Conservation (phyloP, 2,888 invertebrate genomes). For the Podabrus alpinus region DNA sequence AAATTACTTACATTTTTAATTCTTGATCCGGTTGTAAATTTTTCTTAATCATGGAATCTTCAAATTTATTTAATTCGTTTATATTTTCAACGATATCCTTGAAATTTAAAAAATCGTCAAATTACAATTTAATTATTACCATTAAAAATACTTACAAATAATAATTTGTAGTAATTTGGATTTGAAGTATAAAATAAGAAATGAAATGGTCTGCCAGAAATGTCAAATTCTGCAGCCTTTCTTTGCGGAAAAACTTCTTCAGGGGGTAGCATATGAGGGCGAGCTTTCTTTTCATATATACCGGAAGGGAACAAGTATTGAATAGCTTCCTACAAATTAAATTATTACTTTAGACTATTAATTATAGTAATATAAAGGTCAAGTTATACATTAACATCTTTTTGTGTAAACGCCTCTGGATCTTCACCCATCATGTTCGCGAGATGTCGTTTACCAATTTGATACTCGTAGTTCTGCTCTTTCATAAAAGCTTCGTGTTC, state of each 20-base stretch:
- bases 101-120: constrained; percentile 34
- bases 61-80: constrained; percentile 67
- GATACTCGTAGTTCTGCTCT: constrained; percentile 76
- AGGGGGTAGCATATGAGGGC: constrained; percentile 90
- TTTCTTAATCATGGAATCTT: constrained; percentile 71
- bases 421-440: constrained; percentile 99
- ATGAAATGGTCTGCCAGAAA: constrained; percentile 88
- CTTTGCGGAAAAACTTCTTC: constrained; percentile 80
- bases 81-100: constrained; percentile 74
- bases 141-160: constrained; percentile 69
- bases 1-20: constrained; percentile 60
- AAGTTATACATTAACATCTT: constrained; percentile 81
- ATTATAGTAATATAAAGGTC: constrained; percentile 39
- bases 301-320: constrained; percentile 96
- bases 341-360: constrained; percentile 10
- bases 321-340: constrained; percentile 73
- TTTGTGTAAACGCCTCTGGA: constrained; percentile 84
- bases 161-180: constrained; percentile 80
- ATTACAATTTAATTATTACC: background rate
- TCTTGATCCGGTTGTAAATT: constrained; percentile 65
- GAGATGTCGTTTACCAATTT: constrained; percentile 91
- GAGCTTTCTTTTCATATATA: constrained; percentile 79
- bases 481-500: constrained; percentile 85
- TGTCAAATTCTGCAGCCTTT: constrained; percentile 90
- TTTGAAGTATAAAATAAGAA: constrained; percentile 89